phyloP scores from a whole-genome alignment of 2,113 vertebrate species.

The Prionailurus viverrinus region DNA sequence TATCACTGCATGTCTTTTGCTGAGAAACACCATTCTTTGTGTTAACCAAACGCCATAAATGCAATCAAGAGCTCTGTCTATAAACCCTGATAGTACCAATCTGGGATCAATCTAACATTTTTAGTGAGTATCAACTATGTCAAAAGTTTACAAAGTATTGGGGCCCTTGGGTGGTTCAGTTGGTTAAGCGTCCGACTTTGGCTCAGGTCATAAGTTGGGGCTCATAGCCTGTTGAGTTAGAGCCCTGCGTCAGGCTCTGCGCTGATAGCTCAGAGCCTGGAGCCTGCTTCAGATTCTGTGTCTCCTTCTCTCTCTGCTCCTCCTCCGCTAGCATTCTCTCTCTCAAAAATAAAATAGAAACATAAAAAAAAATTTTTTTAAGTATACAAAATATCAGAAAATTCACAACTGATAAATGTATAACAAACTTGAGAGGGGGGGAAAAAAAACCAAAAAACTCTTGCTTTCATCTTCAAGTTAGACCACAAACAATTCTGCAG shows the following conservation, averaged over 20 bases:
- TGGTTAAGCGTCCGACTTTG: no score
- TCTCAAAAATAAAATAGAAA: no score
- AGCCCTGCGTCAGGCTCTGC: no score
- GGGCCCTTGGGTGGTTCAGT: no score
- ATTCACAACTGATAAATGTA: background rate
- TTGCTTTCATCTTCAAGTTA: constrained; percentile 21
- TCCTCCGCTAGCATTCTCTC: no score
- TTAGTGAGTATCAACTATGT: constrained; percentile 1
- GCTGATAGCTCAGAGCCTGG: no score
- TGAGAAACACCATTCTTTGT: background rate
- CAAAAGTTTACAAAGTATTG: constrained; percentile 13
- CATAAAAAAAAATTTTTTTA: background rate
- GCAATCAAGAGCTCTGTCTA: background rate
- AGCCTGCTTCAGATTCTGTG: no score
- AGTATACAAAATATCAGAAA: background rate
- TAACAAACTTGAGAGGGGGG: background rate
- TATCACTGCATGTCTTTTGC: background rate
- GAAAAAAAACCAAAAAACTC: background rate
- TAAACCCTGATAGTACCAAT: background rate
- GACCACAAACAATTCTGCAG: background rate
- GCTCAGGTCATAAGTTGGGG: no score
- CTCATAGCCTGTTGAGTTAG: no score
- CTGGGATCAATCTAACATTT: background rate
- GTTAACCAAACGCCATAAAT: background rate
- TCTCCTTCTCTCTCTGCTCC: no score